Evolutionary conservation across 2,888 invertebrate genomes (phyloP), one percentile per base, ranked within the genome.

Genomic region (Nomada flava): DNA sequence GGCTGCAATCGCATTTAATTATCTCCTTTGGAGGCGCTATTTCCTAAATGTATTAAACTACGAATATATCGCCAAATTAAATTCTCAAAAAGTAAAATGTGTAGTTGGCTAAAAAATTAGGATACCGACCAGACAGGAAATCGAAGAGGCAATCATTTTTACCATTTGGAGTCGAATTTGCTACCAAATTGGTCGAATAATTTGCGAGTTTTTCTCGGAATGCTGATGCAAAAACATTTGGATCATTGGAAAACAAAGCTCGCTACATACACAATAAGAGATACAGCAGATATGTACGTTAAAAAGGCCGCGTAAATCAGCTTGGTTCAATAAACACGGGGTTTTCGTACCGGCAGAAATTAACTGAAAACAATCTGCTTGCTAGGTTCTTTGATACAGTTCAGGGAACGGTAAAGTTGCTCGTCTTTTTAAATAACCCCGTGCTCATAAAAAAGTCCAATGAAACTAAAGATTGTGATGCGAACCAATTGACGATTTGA

Each of bases 281-380:
- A 79, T 79, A 76, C 52, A 76, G 44, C 78, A 79, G 78, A 79
- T 29, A 63, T 68, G 57, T 76, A 57, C 76, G 57, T 79, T 57
- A 69, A 76, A 79, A 76, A 63, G 63, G 29, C 36, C 26, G 20
- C 52, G 53, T 76, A 79, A 79, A 79, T 79, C 76, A 76, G 29
- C 1, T 52, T 71, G 60, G 20, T 53, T 60, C 42, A 70, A 75
- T 64, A 80, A 67, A 76, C 76, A 50, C 42, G 57, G 42, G 23
- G 36, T 68, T 60, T 1, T 10, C 11, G 11, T 62, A 29, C 47
- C 44, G 52, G 23, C 44, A 42, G 29, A 11, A 67, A 64, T 67
- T 23, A 29, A 10, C 29, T 18, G 60, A n/a, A n/a, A n/a, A 57
- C 20, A 29, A 4, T 26, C 63, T 10, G 9, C 53, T 50, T 18